These are phyloP conservation scores for Drosophila helvetica DNA, from an alignment of 2,888 invertebrate species.

Conservation along the genomic window DNA sequence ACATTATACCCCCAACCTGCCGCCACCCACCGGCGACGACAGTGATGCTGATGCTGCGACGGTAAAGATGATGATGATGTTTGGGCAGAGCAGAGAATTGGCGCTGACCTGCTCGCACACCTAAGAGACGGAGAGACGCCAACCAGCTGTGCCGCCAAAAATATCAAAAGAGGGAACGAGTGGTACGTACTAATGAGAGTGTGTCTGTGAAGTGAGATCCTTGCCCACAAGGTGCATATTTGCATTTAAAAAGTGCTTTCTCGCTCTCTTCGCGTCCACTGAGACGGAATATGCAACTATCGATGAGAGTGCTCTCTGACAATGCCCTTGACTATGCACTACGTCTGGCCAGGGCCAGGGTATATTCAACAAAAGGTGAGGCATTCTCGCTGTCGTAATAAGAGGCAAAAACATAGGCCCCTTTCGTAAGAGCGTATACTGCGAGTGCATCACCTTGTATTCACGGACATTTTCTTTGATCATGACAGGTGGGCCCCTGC, in stretches of 20 bases:
- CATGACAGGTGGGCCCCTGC: not conserved
- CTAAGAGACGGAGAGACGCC: slow-evolving; percentile 3
- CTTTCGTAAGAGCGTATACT: not conserved
- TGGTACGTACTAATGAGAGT: not conserved
- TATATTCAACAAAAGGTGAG: not conserved
- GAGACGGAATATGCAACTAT: not conserved
- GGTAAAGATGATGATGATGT: slow-evolving; percentile 13
- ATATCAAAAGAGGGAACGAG: not conserved
- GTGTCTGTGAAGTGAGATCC: not conserved
- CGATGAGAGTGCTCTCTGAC: not conserved
- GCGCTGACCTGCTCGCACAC: not conserved
- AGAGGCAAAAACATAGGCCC: too few relatives aligned
- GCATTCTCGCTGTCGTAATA: too few relatives aligned
- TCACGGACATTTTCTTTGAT: not conserved
- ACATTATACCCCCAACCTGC: slow-evolving; percentile 51
- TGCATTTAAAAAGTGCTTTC: not conserved
- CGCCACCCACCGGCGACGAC: not conserved
- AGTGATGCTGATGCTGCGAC: not conserved
- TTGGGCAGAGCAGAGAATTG: slow-evolving; percentile 1
- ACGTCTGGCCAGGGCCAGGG: not conserved
- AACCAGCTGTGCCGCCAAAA: not conserved
- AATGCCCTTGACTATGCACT: not conserved
- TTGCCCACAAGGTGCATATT: not conserved
- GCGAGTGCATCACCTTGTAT: not conserved
- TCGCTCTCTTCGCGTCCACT: not conserved